Percentiles rank a stretch among this genome's conserved stretches.
These are phyloP conservation scores for Diachrysia chrysitis DNA, from an alignment of 2,888 invertebrate genomes.

Conservation along the genomic window DNA sequence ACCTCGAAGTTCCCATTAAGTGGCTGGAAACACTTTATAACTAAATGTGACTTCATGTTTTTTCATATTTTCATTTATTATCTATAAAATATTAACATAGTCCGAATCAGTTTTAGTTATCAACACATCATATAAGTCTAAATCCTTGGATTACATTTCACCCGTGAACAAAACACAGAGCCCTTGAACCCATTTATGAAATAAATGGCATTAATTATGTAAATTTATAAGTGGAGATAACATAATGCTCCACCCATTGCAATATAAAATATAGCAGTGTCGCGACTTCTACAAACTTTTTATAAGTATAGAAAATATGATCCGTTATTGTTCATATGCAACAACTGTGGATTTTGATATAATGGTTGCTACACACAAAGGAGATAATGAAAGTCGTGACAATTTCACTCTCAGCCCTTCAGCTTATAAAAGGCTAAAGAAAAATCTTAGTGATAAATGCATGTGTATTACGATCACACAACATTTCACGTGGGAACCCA, in stretches of 20 bases:
- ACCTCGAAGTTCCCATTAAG: neutral
- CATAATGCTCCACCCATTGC: constrained; percentile 29
- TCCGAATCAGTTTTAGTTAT: neutral
- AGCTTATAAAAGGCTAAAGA: constrained; percentile 24
- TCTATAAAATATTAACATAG: neutral
- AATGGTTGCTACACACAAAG: constrained; percentile 9
- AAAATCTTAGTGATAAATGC: constrained; percentile 30
- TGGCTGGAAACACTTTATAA: neutral
- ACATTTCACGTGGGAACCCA: constrained; percentile 44
- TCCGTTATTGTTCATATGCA: neutral
- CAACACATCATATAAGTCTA: neutral
- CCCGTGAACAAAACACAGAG: constrained; percentile 53
- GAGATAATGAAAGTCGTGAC: constrained; percentile 8
- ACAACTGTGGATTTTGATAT: constrained; percentile 13
- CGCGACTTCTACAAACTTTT: constrained; percentile 11
- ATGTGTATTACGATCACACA: constrained; percentile 31
- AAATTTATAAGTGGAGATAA: constrained; percentile 35
- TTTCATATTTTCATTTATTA: neutral
- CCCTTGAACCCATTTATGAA: constrained; percentile 23
- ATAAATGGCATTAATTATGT: constrained; percentile 41
- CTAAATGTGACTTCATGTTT: neutral
- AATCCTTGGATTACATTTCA: constrained; percentile 36
- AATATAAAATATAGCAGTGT: constrained; percentile 23
- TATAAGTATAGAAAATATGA: neutral
- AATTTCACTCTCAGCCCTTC: constrained; percentile 11